These are phyloP conservation scores for Caenorhabditis uteleia DNA, from an alignment of 2,888 invertebrate species.

Conservation along the genomic window DNA sequence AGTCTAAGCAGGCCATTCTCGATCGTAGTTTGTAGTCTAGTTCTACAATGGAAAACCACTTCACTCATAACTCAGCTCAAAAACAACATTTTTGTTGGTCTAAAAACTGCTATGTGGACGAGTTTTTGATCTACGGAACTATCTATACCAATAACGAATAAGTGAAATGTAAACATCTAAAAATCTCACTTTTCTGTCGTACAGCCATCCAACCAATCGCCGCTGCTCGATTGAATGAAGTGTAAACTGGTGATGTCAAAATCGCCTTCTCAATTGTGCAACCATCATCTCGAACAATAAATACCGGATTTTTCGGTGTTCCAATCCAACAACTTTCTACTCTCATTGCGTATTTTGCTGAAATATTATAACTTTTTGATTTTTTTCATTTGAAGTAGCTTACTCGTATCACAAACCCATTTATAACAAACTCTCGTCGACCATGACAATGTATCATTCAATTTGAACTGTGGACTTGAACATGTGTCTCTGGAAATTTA, in stretches of 20 bases:
- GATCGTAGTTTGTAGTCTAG: too few relatives aligned
- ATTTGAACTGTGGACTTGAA: conserved; percentile 24
- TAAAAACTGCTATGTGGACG: too few relatives aligned
- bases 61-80: neutral
- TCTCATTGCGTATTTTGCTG: conserved; percentile 49
- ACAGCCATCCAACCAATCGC: conserved; percentile 48
- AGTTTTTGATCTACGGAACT: too few relatives aligned
- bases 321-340: conserved; percentile 51
- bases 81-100: too few relatives aligned
- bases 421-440: conserved; percentile 50
- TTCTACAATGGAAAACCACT: too few relatives aligned
- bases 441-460: conserved; percentile 41
- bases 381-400: conserved; percentile 7
- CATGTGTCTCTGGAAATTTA: conserved; percentile 29
- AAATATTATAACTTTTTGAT: conserved; percentile 4
- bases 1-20: too few relatives aligned
- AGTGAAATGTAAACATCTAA: too few relatives aligned
- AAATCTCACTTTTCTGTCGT: conserved; percentile 25
- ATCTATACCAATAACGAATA: neutral
- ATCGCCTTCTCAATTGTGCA: conserved; percentile 47
- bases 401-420: conserved; percentile 48
- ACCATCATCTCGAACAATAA: conserved; percentile 37
- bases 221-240: conserved; percentile 33
- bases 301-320: conserved; percentile 40
- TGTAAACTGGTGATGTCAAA: conserved; percentile 43